These are phyloP conservation scores for Caenorhabditis panamensis DNA, from an alignment of 2,888 invertebrate genomes.

Conservation along the genomic window DNA sequence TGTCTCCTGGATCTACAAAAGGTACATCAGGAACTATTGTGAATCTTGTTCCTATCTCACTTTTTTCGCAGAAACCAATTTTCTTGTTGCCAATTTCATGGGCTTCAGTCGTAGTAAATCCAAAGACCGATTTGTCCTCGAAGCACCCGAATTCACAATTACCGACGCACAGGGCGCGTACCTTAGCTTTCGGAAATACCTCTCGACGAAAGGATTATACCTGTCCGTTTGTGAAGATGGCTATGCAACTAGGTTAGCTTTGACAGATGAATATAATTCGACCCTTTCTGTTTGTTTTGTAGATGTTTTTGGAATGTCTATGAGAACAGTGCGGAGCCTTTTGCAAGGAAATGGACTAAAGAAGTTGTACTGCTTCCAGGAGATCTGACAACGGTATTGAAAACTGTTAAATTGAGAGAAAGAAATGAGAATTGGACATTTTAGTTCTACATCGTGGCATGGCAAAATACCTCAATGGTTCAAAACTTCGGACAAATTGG, in stretches of 20 bases:
- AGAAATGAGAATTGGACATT: constrained; percentile 3
- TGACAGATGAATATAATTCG: constrained; percentile 3
- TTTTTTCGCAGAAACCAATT: constrained; percentile 58
- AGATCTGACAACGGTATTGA: constrained; percentile 62
- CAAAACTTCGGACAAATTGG: constrained; percentile 71
- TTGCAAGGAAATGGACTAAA: constrained; percentile 67
- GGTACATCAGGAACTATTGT: too few species aligned
- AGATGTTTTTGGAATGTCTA: constrained; percentile 71
- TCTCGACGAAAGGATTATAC: constrained; percentile 69
- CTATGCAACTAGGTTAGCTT: constrained; percentile 53
- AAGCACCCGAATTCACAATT: constrained; percentile 70
- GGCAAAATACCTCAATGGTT: constrained; percentile 62
- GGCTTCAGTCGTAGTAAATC: constrained; percentile 52
- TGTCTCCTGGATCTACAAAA: constrained; percentile 54
- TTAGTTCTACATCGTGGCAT: constrained; percentile 69
- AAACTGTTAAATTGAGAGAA: background rate
- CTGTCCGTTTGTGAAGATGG: constrained; percentile 68
- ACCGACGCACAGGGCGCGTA: constrained; percentile 64
- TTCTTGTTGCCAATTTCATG: constrained; percentile 68
- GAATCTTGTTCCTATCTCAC: background rate
- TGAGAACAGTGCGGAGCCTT: constrained; percentile 66
- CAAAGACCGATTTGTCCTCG: constrained; percentile 68
- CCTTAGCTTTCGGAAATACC: constrained; percentile 71
- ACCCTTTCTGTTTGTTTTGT: background rate
- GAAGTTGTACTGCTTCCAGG: constrained; percentile 68